A percentile compares a stretch with the other conserved stretches of the same genome.
Conservation (phyloP, 1,140 invertebrate genomes). For the Aphelenchoides besseyi region DNA sequence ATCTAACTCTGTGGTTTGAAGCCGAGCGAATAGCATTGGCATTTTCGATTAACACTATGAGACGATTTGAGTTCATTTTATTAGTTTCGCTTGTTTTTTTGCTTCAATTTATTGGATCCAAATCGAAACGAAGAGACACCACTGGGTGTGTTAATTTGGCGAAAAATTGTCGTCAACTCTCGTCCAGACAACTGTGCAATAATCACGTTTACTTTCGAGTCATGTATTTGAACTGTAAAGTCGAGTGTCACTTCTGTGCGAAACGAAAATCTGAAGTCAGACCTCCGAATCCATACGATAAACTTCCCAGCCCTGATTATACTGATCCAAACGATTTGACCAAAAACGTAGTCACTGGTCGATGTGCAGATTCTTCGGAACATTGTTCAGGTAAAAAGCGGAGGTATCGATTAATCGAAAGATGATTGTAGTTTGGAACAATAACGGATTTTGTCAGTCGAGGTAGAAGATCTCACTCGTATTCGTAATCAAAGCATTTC, state of each 20-base stretch:
- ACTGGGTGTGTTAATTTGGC: conserved; percentile 5
- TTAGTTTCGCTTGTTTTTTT: not conserved
- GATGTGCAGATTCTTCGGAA: not conserved
- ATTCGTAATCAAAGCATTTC: too few species aligned
- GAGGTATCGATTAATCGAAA: not conserved
- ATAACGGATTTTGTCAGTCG: too few species aligned
- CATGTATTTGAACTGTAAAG: not conserved
- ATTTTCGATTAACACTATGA: not conserved
- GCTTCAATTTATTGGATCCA: not conserved
- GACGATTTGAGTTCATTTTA: too few species aligned
- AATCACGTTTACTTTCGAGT: conserved; percentile 8
- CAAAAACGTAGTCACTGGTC: not conserved
- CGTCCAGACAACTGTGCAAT: not conserved
- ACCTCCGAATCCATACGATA: not conserved
- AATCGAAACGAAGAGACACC: not conserved
- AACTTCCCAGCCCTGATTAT: not conserved
- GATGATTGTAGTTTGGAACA: not conserved
- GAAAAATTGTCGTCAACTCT: not conserved
- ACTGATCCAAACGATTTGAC: not conserved
- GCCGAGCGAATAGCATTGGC: not conserved
- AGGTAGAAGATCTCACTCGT: too few species aligned
- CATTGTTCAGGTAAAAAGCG: not conserved
- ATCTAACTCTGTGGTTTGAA: not conserved
- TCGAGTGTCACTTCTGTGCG: not conserved
- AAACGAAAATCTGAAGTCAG: not conserved